Conservation (phyloP, 2,888 invertebrate species). For the Cantharis lateralis region DNA sequence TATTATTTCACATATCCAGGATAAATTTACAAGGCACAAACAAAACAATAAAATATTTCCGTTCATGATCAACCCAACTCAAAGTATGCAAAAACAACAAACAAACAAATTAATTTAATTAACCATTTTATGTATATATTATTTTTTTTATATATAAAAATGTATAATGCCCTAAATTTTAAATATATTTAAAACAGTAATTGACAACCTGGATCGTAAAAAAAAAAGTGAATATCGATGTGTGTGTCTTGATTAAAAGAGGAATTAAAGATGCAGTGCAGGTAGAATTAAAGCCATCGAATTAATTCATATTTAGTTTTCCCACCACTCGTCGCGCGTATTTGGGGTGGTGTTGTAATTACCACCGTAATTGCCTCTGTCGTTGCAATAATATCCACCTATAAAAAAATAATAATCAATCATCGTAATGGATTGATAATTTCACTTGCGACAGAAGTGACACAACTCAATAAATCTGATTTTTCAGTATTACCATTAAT, state of each 20-base stretch:
- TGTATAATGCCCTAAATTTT: constrained; percentile 32
- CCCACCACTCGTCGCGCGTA: constrained; percentile 54
- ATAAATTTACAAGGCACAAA: constrained; percentile 25
- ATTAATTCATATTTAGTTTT: constrained; percentile 39
- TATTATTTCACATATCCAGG: constrained; percentile 25
- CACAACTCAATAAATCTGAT: no score
- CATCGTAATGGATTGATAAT: neutral
- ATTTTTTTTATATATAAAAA: constrained; percentile 22
- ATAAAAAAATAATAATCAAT: constrained; percentile 21
- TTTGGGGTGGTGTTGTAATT: constrained; percentile 47
- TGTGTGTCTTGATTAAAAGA: constrained; percentile 5
- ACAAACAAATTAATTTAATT: constrained; percentile 2
- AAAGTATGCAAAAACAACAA: constrained; percentile 18
- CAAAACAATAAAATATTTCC: constrained; percentile 15
- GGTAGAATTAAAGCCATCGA: constrained; percentile 19
- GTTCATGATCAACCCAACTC: constrained; percentile 10
- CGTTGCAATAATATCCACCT: constrained; percentile 49
- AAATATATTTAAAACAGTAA: constrained; percentile 22
- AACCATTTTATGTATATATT: constrained; percentile 4
- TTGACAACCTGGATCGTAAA: constrained; percentile 25
- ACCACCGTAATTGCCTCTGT: constrained; percentile 53
- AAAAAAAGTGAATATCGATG: constrained; percentile 8
- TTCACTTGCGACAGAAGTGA: no score
- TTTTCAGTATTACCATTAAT: no score
- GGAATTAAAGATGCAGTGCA: constrained; percentile 25